These are phyloP conservation scores for Gisinianus flammeolus DNA, from an alignment of 2,888 invertebrate genomes.

Conservation along the genomic window DNA sequence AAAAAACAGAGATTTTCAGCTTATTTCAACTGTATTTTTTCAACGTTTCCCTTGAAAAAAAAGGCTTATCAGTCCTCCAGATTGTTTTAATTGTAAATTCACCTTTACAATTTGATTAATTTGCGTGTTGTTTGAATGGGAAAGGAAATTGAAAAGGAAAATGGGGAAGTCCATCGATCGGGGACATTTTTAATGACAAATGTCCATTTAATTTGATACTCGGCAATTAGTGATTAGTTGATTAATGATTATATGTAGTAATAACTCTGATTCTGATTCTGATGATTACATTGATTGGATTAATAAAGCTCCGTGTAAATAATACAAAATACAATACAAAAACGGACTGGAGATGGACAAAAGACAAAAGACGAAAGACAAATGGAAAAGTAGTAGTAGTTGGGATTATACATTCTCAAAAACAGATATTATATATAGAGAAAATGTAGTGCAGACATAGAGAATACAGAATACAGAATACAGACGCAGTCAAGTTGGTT, in stretches of 20 bases:
- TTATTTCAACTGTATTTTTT: no score
- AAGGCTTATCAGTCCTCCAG: no score
- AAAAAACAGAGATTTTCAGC: no score
- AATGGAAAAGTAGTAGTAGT: neutral
- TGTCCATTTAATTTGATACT: neutral
- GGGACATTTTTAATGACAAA: neutral
- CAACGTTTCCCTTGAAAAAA: no score
- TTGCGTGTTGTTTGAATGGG: no score
- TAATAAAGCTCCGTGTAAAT: neutral
- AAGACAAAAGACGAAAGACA: neutral
- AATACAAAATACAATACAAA: neutral
- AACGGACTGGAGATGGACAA: neutral
- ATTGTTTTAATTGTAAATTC: no score
- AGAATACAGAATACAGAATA: neutral
- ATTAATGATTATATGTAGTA: no score
- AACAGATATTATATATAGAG: neutral
- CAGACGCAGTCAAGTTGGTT: neutral
- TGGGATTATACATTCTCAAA: neutral
- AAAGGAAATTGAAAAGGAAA: no score
- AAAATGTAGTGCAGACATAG: neutral
- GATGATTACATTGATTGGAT: neutral
- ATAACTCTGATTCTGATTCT: no score
- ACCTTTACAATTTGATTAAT: no score
- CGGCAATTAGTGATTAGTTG: neutral
- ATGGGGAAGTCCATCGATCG: no score